Evolutionary conservation across 2,888 invertebrate genomes (phyloP), one percentile per base, ranked within the genome.

Genomic region (Platypus cylindrus): DNA sequence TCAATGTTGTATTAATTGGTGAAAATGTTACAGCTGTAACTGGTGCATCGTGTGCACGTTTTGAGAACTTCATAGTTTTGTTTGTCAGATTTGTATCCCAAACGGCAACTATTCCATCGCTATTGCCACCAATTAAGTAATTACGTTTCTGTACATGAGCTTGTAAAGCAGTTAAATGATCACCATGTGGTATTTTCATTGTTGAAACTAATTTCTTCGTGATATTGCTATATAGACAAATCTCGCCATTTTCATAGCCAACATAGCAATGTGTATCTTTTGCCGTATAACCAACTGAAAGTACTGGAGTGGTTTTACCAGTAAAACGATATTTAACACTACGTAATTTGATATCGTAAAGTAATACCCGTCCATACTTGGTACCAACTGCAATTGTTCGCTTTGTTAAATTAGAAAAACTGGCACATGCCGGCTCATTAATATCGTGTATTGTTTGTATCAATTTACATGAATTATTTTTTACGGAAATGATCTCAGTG

Each of bases 21-120:
- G 72, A 71, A 54, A 66, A 73, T 18, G 64, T 58, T 37, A 71
- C 60, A 44, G 69, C 68, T 44, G 68, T 70, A n/a, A 73, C 67
- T 2, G 70, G 68, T 3, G 71, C 69, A 12, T 66, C 66, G 47
- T 73, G 73, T 4, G 67, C 63, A 17, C 52, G 49, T 5, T 45
- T 45, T 18, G 43, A 45, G 37, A 52, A 55, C 32, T 51, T 52
- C 2, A 47, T 43, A n/a, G 45, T 43, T 41, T 52, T 53, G 33
- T 50, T 55, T 2, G 46, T 45, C 2, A 44, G 44, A 33, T 60
- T 58, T 5, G 52, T 54, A 43, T 62, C 61, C 60, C 60, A 62
- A 20, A 58, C 51, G n/a, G 48, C 54, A 3, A 61, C 53, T 11
- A 58, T 44, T 1, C 63, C 62, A 43, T 60, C 60, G 17, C 54